These are phyloP conservation scores for Malaclemys terrapin DNA, from an alignment of 2,113 vertebrate genomes.

Conservation along the genomic window DNA sequence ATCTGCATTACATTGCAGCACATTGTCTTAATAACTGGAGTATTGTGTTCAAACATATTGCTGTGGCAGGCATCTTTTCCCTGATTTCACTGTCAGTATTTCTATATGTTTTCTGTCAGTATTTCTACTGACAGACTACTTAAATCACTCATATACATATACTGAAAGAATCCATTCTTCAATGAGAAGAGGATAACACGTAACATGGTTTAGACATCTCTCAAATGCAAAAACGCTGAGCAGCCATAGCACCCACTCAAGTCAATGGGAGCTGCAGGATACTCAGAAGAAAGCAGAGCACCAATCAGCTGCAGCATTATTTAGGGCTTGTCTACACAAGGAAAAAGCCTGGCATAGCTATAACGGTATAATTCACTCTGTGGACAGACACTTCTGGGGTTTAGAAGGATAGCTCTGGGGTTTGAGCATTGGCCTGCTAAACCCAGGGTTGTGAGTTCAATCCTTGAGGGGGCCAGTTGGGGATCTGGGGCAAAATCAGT, in stretches of 20 bases:
- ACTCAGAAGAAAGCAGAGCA: not conserved
- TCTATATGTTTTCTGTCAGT: not conserved
- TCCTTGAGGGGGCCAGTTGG: too few species aligned
- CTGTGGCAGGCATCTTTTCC: not conserved
- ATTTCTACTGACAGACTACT: not conserved
- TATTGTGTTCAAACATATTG: not conserved
- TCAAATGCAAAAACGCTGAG: not conserved
- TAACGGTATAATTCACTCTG: fast-evolving
- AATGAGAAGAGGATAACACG: not conserved
- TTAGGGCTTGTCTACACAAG: not conserved
- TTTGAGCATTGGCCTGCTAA: too few species aligned
- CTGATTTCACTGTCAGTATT: not conserved
- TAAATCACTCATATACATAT: not conserved
- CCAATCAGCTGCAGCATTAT: not conserved
- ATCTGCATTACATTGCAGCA: not conserved
- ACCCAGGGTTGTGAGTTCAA: too few species aligned
- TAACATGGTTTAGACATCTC: not conserved
- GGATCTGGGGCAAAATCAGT: too few species aligned
- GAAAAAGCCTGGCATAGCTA: not conserved
- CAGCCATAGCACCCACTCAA: not conserved
- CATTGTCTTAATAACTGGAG: not conserved
- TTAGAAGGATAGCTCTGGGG: not conserved
- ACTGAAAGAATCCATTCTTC: not conserved
- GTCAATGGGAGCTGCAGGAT: not conserved
- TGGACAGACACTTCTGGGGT: not conserved